Base-by-base conservation (phyloP, 2,888 invertebrate genomes). In the Phaedon cochleariae region DNA sequence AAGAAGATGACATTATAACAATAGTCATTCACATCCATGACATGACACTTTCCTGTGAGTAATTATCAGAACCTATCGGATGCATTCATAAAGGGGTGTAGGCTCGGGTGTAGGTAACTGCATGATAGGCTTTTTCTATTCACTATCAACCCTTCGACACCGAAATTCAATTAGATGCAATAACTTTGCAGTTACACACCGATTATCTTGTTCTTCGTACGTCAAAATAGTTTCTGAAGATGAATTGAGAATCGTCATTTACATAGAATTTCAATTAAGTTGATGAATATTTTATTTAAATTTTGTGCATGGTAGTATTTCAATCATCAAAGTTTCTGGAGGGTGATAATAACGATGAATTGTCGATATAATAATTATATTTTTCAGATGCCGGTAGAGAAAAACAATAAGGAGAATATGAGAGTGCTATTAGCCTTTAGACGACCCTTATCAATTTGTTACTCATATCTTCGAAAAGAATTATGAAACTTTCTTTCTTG, bases 161-260 rank as follows among this genome's bases (percentile, higher is more conserved):
- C 57, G 17, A 57, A 57, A 57, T 17, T 17, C 57, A 57, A 57
- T 57, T 57, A 57, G 7, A 9, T 12, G 37, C 54, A 55, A 55
- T 55, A 55, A 55, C 17, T 45, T 45, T 17, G 26, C 29, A 45
- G 45, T 57, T 57, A 57, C 22, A 57, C 26, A 22, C 57, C 45
- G 57, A 57, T 57, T 57, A 57, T 57, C 26, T 17, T 45, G 41
- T 45, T 22, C 45, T 12, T 1, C 18, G 12, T 37, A 17, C 22
- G 57, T 57, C 46, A 22, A 26, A 57, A 57, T 45, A 45, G 41
- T 55, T 41, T 21, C 22, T 22, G 3, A 37, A 7, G 57, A 45
- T 17, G 5, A 41, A 41, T 41, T n/a, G 26, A 57, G 45, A 57
- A 45, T 45, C 10, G 9, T 3, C 0, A 57, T 57, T 57, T 10